Evolutionary conservation across 1,140 invertebrate genomes (phyloP), one percentile per base, ranked within the genome.

Genomic region (Bombus picipes): DNA sequence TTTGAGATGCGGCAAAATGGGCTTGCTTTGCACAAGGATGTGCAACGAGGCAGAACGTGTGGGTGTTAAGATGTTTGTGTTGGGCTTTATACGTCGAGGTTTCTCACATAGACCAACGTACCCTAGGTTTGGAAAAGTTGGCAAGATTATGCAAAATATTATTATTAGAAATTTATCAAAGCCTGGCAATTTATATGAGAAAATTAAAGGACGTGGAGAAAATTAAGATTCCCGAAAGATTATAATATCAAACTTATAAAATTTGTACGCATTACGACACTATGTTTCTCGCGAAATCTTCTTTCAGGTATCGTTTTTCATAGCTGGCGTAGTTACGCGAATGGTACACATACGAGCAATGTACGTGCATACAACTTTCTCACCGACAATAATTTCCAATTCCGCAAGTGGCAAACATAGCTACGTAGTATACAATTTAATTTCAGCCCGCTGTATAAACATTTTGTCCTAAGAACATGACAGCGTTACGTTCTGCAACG

Each of bases 151-250:
- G 28, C 3, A 13, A 12, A 12, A 59, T 28, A 8, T 28, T 62
- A 12, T 62, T 28, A 0, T 28, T 28, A 10, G 57, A 10, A 59
- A 12, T 62, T 2, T 25, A 62, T n/a, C 18, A 6, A 2, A 53
- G 18, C 0, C 5, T 4, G 3, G 1, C 0, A 62, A 13, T 62
- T n/a, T 12, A 5, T 13, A 1, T 1, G 3, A n/a, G 10, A n/a
- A 62, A 62, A 62, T 28, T n/a, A 1, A 3, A 59, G 57, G 0
- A 15, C 43, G 3, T 2, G 0, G 43, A 47, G 15, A 18, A 5
- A 47, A 18, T 47, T 47, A 34, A 2, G 34, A 37, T 37, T 37
- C 34, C 34, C 2, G 34, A 37, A 47, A 18, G 3, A 15, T 43
- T 43, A 5, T 47, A 15, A 5, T 43, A 47, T 47, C 15, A 5